Evolutionary conservation across 2,888 invertebrate genomes (phyloP), one percentile per base, ranked within the genome.

Genomic region (Timema podura): DNA sequence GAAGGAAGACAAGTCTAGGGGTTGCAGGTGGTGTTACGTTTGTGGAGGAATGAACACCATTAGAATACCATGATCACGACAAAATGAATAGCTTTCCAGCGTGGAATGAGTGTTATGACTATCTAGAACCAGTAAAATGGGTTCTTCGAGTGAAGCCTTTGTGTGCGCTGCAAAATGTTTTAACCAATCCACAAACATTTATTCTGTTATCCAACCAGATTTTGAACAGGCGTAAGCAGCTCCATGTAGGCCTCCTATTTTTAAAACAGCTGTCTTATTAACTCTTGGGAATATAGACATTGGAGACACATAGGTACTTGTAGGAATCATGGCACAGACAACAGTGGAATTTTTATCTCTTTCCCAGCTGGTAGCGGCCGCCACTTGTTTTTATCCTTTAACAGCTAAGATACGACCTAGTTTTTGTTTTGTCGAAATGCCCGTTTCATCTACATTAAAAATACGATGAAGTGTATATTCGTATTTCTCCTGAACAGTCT

Each of bases 351-450:
- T 72, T 75, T 73, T 75, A 77, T 80, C 81, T 75, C 79, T 76
- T 72, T 81, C 80, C 75, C 80, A 76, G 72, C 79, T 81, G 45
- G 81, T 81, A 1, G 80, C 76, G 0, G 79, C 78, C 11, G 82
- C 81, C 0, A 83, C 79, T 69, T 79, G 77, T 69, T 78, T 81
- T 73, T 79, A 79, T 69, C 79, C 81, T 76, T 79, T 81, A 64
- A 76, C 65, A 59, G 80, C 79, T 47, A 80, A 69, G 7, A 82
- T 77, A 77, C 79, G 80, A 49, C 74, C 79, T 0, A 80, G 79
- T 3, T 73, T 72, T 75, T 81, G 81, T 0, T 82, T 81, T 0
- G 79, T 79, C 0, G 79, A 75, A 59, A 82, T 79, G 0, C 80
- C 81, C 5, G 79, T 82, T 77, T 83, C 81, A 68, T 82, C 81